phyloP scores from a whole-genome alignment of 2,888 invertebrate species.

The Scrobipalpa atriplicella region DNA sequence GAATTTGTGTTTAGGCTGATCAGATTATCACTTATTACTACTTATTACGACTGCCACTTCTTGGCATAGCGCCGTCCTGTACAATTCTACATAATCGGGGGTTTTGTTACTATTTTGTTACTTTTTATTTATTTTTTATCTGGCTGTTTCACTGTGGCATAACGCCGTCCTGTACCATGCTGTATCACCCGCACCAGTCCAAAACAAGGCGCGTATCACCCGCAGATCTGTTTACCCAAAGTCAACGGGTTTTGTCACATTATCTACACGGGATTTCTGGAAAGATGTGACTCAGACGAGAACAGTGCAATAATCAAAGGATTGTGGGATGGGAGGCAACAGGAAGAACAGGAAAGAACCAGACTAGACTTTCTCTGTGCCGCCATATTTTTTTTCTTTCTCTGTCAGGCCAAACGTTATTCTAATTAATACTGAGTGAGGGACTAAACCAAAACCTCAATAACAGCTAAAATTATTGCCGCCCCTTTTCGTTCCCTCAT shows the following conservation, averaged over 20 bases:
- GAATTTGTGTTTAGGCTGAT: too few relatives aligned
- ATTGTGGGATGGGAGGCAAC: too few relatives aligned
- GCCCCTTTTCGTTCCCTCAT: too few relatives aligned
- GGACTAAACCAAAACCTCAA: too few relatives aligned
- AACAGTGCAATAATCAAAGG: not conserved
- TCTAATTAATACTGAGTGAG: too few relatives aligned
- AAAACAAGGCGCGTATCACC: constrained; percentile 26
- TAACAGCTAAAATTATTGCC: too few relatives aligned
- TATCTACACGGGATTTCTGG: not conserved
- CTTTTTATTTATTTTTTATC: constrained; percentile 24
- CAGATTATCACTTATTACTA: too few relatives aligned
- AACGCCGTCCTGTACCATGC: constrained; percentile 53
- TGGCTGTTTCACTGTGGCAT: constrained; percentile 37
- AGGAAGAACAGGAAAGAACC: too few relatives aligned
- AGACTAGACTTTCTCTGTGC: too few relatives aligned
- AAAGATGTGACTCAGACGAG: not conserved
- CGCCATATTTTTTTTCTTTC: too few relatives aligned
- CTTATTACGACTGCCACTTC: constrained; percentile 36
- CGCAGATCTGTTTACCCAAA: constrained; percentile 8
- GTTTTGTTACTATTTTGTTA: not conserved
- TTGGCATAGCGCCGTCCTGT: constrained; percentile 41
- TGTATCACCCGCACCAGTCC: constrained; percentile 50
- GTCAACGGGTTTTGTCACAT: not conserved
- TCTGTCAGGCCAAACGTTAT: too few relatives aligned
- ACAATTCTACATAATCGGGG: constrained; percentile 59